phyloP scores from a whole-genome alignment of 2,888 invertebrate genomes.

The Chelonus formosanus region DNA sequence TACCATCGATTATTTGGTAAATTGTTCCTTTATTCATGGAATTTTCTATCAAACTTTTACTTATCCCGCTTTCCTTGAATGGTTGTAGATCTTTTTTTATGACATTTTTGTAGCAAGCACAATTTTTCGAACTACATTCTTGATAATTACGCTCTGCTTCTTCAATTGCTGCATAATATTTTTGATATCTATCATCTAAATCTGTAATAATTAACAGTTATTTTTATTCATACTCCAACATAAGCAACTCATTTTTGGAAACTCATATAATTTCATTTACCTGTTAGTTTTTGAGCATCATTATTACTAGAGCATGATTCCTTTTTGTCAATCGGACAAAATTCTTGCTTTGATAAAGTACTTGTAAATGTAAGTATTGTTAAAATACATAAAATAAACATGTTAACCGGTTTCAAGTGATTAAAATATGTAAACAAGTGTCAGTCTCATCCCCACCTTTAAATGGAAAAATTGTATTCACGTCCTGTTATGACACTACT shows the following conservation, averaged over 20 bases:
- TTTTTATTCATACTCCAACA: neutral
- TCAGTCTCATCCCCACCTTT: too few species aligned
- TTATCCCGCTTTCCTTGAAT: constrained; percentile 77
- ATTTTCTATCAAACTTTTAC: constrained; percentile 71
- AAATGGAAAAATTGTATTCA: too few species aligned
- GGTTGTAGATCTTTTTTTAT: constrained; percentile 75
- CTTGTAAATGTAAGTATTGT: too few species aligned
- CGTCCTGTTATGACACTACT: too few species aligned
- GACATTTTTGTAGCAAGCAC: constrained; percentile 73
- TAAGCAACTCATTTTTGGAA: constrained; percentile 3
- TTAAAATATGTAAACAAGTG: too few species aligned
- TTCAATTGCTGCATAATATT: constrained; percentile 66
- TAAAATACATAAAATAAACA: too few species aligned
- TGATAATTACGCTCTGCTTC: constrained; percentile 66
- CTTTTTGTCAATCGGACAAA: constrained; percentile 29
- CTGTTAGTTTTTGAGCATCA: constrained; percentile 30
- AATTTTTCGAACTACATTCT: constrained; percentile 70
- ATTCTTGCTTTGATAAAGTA: constrained; percentile 6
- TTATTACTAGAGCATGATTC: constrained; percentile 25
- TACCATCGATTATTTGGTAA: constrained; percentile 85
- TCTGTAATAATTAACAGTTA: constrained; percentile 61
- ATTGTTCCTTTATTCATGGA: constrained; percentile 73
- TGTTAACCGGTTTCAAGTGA: too few species aligned
- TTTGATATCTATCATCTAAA: constrained; percentile 65
- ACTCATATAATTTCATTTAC: neutral